Conservation (phyloP, 2,888 invertebrate genomes). For the Adelphocoris suturalis region DNA sequence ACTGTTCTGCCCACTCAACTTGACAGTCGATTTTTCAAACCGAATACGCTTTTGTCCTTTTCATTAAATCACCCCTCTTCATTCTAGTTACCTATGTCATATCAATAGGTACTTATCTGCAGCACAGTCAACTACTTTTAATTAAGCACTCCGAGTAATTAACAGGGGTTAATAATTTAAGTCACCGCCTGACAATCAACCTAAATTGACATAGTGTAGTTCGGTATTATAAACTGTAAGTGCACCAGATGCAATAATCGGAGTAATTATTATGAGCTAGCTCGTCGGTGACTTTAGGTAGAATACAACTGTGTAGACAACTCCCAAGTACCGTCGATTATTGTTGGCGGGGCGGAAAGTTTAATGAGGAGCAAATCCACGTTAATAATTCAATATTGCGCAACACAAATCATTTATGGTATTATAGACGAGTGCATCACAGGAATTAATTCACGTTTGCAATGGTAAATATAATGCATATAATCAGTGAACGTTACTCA, state of each 20-base stretch:
- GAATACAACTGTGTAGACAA: neutral
- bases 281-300: neutral
- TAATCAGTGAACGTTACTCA: too few relatives aligned
- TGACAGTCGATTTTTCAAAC: too few relatives aligned
- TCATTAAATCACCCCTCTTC: too few relatives aligned
- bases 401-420: too few relatives aligned
- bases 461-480: too few relatives aligned
- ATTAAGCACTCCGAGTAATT: neutral
- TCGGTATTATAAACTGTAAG: neutral
- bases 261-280: neutral
- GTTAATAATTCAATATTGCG: neutral
- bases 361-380: neutral
- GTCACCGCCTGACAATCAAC: neutral
- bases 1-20: too few relatives aligned
- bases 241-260: neutral
- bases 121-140: neutral
- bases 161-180: neutral
- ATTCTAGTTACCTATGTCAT: too few relatives aligned
- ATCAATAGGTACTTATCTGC: too few relatives aligned
- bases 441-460: too few relatives aligned
- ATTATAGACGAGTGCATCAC: too few relatives aligned
- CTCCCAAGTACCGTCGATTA: neutral
- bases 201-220: neutral
- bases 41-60: too few relatives aligned
- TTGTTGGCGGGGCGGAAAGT: neutral